Base-by-base conservation (phyloP, 2,113 vertebrate genomes). In the Cepphus grylle region DNA sequence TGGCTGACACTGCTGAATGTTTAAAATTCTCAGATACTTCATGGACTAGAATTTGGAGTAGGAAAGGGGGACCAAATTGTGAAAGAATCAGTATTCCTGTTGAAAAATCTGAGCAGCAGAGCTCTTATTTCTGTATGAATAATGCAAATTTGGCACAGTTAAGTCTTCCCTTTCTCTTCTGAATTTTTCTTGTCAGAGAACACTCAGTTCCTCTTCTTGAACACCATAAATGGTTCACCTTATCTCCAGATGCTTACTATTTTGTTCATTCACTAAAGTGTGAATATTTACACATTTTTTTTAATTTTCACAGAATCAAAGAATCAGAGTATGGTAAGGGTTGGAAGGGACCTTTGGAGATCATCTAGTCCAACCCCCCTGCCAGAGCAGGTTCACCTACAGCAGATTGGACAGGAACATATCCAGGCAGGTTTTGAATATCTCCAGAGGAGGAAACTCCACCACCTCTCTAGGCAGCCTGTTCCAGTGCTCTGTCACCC, bases 1-100 rank as follows among this genome's bases (percentile, higher is more conserved):
- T 10, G 9, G 6, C 26, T 43, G 49, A 77, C 0, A 1, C 43
- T 40, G 16, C 30, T 1, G 1, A 77, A 45, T 25, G 5, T 30
- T 50, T 27, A 45, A 84, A 77, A 77, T 49, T 83, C n/a, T 62
- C 52, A 32, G 56, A 32, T 45, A 55, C 6, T 40, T 80, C 32
- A 32, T 15, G 23, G 26, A 69, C 6, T 5, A 43, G 36, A 70
- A 72, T 47, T 23, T 52, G 36, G 40, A 8, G 13, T 11, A 61
- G 12, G 70, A 70, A 80, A 67, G 34, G 26, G 23, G 61, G 11
- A 42, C 7, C 10, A 58, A n/a, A 63, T 4, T 74, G 32, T 74
- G 73, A 58, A 56, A 88, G 8, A 77, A 32, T 21, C 14, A 20
- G 23, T 65, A 43, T 81, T 80, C 15, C 25, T 80, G 5, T 40